phyloP scores from a whole-genome alignment of 2,888 invertebrate genomes.

The Tetragnatha montana region DNA sequence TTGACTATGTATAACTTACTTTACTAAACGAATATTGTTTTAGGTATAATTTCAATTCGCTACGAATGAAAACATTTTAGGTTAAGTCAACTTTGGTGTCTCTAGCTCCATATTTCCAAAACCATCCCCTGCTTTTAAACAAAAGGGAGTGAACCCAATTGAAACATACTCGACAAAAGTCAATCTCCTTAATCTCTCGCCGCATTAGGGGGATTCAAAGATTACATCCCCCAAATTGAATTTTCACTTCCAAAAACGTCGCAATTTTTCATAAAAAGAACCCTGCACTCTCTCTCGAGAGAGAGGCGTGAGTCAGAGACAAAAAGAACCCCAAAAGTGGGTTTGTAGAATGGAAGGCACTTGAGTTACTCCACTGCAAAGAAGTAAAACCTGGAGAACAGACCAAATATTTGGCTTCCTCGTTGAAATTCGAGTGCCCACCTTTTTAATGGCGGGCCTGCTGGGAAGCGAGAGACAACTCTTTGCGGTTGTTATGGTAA shows the following conservation, averaged over 20 bases:
- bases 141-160: no score
- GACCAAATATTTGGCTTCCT: slow-evolving; percentile 66
- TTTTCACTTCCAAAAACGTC: background rate
- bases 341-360: slow-evolving; percentile 62
- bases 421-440: slow-evolving; percentile 65
- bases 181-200: no score
- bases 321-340: slow-evolving; percentile 45
- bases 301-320: slow-evolving; percentile 9
- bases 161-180: no score
- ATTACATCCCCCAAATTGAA: background rate
- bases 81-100: no score
- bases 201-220: no score
- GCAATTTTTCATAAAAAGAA: background rate
- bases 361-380: slow-evolving; percentile 14
- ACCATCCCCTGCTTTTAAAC: no score
- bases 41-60: no score
- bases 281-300: slow-evolving; percentile 21
- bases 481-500: slow-evolving; percentile 42
- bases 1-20: no score
- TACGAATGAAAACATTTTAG: no score
- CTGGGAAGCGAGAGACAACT: slow-evolving; percentile 24
- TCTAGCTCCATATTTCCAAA: no score
- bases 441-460: slow-evolving; percentile 51
- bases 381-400: slow-evolving; percentile 66
- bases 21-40: no score